Conservation (phyloP, 2,888 invertebrate species). For the Artemia sinica region DNA sequence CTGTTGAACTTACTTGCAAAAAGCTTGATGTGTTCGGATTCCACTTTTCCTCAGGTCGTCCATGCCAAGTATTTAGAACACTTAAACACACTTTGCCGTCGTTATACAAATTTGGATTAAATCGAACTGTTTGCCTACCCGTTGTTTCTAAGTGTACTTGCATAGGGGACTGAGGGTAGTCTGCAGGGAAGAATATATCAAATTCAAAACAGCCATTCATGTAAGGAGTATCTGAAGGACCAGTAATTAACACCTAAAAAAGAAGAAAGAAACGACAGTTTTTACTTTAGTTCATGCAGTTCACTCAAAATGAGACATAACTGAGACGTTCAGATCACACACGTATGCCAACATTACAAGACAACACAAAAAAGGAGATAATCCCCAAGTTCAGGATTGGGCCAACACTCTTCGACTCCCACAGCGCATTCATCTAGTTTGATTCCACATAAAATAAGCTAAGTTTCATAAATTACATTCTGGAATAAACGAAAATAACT, state of each 20-base stretch:
- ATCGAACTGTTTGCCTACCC: conserved; percentile 68
- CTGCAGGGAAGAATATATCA: conserved; percentile 68
- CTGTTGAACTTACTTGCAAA: conserved; percentile 41
- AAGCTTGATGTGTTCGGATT: conserved; percentile 88
- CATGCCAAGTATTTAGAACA: conserved; percentile 90
- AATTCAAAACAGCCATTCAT: conserved; percentile 80
- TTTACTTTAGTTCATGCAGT: too few species aligned
- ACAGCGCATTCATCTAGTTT: too few species aligned
- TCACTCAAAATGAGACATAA: too few species aligned
- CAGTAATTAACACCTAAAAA: conserved; percentile 64
- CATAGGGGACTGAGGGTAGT: conserved; percentile 59
- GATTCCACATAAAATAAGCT: too few species aligned
- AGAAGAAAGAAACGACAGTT: neutral
- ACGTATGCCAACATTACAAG: too few species aligned
- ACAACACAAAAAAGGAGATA: too few species aligned
- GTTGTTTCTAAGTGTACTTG: conserved; percentile 77
- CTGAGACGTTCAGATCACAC: too few species aligned
- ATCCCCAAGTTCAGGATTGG: too few species aligned
- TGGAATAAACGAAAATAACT: too few species aligned
- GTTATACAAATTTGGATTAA: conserved; percentile 83
- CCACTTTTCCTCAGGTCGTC: conserved; percentile 90
- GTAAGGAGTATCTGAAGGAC: conserved; percentile 77
- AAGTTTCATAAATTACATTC: too few species aligned
- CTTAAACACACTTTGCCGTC: conserved; percentile 90
- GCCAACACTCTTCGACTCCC: too few species aligned